Evolutionary conservation across 2,113 vertebrate species (phyloP).

Genomic region (Mesoclemmys tuberculata): DNA sequence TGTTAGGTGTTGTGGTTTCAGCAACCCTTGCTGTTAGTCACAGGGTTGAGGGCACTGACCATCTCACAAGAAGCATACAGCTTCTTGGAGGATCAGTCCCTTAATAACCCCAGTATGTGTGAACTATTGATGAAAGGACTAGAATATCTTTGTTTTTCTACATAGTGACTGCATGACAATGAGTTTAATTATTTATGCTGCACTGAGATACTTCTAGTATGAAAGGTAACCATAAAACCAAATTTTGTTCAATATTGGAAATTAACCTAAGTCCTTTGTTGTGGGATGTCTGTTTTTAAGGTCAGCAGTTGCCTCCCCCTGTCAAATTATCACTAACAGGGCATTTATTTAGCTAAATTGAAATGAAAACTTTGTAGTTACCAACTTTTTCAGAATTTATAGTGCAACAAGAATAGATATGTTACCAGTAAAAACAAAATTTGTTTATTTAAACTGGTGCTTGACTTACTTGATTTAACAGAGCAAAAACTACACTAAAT

Average conservation of each 20-base stretch:
- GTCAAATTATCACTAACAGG: not conserved
- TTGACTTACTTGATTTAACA: not conserved
- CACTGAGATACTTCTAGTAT: not conserved
- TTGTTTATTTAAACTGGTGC: not conserved
- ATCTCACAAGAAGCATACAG: no score
- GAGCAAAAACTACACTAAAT: not conserved
- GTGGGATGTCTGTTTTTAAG: not conserved
- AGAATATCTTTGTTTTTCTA: not conserved
- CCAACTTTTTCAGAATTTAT: not conserved
- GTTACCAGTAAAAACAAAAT: not conserved
- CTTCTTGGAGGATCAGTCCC: not conserved
- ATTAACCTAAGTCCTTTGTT: not conserved
- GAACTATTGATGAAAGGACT: not conserved
- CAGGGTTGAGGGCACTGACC: not conserved
- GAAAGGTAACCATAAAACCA: not conserved
- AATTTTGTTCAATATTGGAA: not conserved
- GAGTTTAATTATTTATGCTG: not conserved
- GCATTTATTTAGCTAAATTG: not conserved
- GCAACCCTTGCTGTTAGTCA: not conserved
- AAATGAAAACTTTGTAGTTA: not conserved
- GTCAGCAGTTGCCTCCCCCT: not conserved
- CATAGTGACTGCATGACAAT: not conserved
- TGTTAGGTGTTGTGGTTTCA: not conserved
- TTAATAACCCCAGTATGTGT: not conserved
- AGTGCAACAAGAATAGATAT: not conserved